A percentile compares a stretch with the other conserved stretches of the same genome.
These are phyloP conservation scores for Scleropages formosus DNA, from an alignment of 2,797 vertebrate species.

Conservation along the genomic window DNA sequence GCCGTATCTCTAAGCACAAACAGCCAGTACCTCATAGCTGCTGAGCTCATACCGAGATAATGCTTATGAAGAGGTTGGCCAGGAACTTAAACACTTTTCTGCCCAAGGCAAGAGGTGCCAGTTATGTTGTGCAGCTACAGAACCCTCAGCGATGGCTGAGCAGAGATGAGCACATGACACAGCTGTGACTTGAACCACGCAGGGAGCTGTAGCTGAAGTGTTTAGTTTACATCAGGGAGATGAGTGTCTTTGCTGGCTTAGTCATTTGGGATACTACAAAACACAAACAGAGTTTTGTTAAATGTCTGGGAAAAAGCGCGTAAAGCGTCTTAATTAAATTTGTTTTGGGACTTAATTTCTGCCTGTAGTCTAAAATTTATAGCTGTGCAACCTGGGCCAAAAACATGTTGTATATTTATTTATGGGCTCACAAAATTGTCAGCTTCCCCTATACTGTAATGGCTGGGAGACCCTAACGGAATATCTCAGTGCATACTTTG, in stretches of 20 bases:
- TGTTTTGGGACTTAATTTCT: slow-evolving; percentile 5
- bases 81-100: no score
- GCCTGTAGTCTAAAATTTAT: slow-evolving; percentile 1
- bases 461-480: neutral
- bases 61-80: neutral
- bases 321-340: slow-evolving; percentile 18
- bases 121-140: no score
- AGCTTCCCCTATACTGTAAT: neutral
- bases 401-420: slow-evolving; percentile 23
- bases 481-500: neutral
- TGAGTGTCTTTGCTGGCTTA: neutral
- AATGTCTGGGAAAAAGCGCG: neutral
- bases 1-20: neutral
- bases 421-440: slow-evolving; percentile 8
- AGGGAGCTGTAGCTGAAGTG: no score
- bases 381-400: slow-evolving; percentile 9
- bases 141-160: no score
- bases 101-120: no score
- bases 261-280: neutral
- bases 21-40: neutral
- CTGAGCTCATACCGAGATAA: neutral
- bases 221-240: no score
- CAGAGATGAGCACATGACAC: neutral
- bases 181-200: neutral
- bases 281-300: neutral